Base-by-base conservation (phyloP, 2,888 invertebrate species). In the Teinopalpus imperialis region DNA sequence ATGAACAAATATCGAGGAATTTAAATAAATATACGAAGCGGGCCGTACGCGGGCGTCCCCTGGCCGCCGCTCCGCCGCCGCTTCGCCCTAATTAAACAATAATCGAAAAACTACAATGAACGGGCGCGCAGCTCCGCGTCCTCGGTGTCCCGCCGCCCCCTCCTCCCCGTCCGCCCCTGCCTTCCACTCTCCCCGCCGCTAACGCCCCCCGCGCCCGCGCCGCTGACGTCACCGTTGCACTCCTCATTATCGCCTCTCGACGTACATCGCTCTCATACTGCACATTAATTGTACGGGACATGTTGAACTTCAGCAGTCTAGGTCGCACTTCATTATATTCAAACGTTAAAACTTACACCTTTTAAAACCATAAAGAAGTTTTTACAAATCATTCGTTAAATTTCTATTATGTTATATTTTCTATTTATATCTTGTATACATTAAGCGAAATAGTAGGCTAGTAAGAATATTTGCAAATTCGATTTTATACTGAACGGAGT, bases 31-130 rank as follows among this genome's bases (percentile, higher is more conserved):
- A 8, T 4, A 37, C 48, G 53, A 52, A 60, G 77, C 85, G 81
- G 78, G 69, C 85, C 83, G 75, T 68, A 53, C 48, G 62, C 76
- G 69, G 56, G 53, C 54, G 55, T 47, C 54, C 67, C 67, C 85
- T 83, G 83, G 80, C 82, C 82, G 86, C 79, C 86, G 86, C 82
- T 79, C 76, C 83, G 86, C 85, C 85, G 87, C 87, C 86, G 87
- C 86, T 86, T 87, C 86, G 87, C 86, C 87, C 87, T 88, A 88
- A 87, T 88, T 87, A 88, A 87, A 88, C 87, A 88, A 87, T 87
- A 88, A 88, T 88, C 87, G 87, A 87, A 87, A 87, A 86, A 87
- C 85, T 87, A 87, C 87, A 87, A 87, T 86, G 85, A 87, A 81
- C 87, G 85, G 79, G 85, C 85, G 83, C 83, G 75, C 81, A 77